Evolutionary conservation across 2,113 vertebrate species (phyloP).

Genomic region (Bucco capensis): DNA sequence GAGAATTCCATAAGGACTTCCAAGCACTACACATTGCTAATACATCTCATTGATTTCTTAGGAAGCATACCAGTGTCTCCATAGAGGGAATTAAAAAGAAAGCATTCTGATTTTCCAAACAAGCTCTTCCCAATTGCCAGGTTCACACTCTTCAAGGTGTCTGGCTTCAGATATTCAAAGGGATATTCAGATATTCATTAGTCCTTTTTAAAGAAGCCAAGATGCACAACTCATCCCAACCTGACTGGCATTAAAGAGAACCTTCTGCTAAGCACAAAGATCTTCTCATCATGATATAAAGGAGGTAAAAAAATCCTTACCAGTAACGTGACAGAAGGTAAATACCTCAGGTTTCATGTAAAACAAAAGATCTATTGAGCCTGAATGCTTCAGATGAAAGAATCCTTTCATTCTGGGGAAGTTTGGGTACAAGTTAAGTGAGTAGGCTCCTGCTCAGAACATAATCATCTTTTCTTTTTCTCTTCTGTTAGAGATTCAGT

Average conservation of each 20-base stretch:
- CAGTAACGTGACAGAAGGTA: background rate
- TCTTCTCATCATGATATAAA: background rate
- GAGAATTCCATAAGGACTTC: background rate
- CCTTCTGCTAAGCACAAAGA: background rate
- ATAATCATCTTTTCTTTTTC: background rate
- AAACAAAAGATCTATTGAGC: constrained; percentile 25
- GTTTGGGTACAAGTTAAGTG: background rate
- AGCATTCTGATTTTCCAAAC: background rate
- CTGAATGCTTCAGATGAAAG: background rate
- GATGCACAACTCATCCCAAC: background rate
- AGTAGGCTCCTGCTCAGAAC: background rate
- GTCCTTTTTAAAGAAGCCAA: background rate
- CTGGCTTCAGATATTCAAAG: background rate
- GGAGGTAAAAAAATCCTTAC: background rate
- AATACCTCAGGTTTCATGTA: background rate
- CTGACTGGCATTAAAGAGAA: background rate
- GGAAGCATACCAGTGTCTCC: background rate
- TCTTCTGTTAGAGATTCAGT: background rate
- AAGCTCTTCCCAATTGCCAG: background rate
- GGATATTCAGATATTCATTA: too few relatives aligned
- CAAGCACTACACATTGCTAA: background rate
- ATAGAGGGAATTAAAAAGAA: background rate
- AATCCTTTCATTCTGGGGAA: background rate
- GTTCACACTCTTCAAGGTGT: background rate
- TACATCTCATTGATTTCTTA: background rate